A percentile compares a stretch with the other conserved stretches of the same genome.
Conservation (phyloP, 2,888 invertebrate genomes). For the Amiota minor region DNA sequence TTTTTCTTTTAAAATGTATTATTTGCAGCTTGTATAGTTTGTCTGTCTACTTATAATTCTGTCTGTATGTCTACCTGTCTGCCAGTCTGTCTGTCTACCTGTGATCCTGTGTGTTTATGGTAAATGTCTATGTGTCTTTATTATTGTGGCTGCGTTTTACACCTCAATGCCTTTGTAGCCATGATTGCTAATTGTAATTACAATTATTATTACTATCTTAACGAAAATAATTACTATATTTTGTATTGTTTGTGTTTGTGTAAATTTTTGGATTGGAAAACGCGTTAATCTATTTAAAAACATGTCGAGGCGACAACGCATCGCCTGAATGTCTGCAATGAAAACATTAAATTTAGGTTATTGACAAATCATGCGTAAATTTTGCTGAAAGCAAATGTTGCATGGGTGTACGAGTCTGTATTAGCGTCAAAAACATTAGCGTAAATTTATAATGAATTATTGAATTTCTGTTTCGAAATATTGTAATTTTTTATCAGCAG, state of each 20-base stretch:
- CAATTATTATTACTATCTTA: constrained; percentile 1
- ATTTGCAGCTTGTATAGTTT: not conserved
- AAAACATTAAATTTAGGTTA: not conserved
- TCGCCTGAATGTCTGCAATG: not conserved
- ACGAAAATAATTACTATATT: not conserved
- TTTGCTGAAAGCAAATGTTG: constrained; percentile 8
- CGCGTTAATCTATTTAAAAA: constrained; percentile 15
- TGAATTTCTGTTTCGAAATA: not conserved
- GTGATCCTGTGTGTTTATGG: too few relatives aligned
- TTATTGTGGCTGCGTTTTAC: not conserved
- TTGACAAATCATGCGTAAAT: constrained; percentile 14
- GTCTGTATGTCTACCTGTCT: too few relatives aligned
- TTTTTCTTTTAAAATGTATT: not conserved
- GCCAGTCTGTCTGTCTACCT: not conserved
- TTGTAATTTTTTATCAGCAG: not conserved
- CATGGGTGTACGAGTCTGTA: not conserved
- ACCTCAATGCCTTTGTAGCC: not conserved
- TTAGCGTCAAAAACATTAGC: constrained; percentile 17
- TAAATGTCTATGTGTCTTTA: not conserved
- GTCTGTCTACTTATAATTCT: not conserved
- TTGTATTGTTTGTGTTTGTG: not conserved
- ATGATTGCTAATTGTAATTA: constrained; percentile 8
- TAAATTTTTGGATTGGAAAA: not conserved
- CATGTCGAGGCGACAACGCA: not conserved
- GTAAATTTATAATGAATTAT: constrained; percentile 15